Base-by-base conservation (phyloP, 2,888 invertebrate species). In the Sturmia bella region DNA sequence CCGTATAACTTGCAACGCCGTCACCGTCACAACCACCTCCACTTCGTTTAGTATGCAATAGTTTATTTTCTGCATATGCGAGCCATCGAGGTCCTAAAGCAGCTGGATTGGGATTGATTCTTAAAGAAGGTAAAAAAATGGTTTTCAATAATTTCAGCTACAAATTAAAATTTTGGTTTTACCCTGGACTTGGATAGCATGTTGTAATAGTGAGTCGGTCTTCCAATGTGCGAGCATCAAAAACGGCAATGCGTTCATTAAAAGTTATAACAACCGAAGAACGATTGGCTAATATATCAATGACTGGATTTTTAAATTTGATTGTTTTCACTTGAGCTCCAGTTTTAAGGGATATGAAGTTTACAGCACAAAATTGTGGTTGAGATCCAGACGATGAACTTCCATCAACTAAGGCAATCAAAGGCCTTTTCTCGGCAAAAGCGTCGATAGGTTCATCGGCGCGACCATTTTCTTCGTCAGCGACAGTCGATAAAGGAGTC, bases 351-450 rank as follows among this genome's bases (percentile, higher is more conserved):
- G 98, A 98, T 77, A 97, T 93, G 89, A 97, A 97, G 87, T 95
- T 96, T 76, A 97, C 93, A 59, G 95, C 94, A 91, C 95, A 95
- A 88, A 95, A 96, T 77, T 94, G 94, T 11, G 95, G 94, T 66
- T 95, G 94, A 27, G 84, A 79, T n/a, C 86, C 86, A 15, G 88
- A 86, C 6, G 96, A 94, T 69, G 95, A 94, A 72, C 95, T 94
- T 50, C 95, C 95, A 91, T 98, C 98, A 90, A 97, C 98, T 87
- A 98, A 92, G 12, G 97, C 98, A 86, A 97, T 95, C 86, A 99
- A 92, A 70, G 98, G 98, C 87, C 98, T 93, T 90, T 96, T 96
- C 84, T 94, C 92, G 63, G 93, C 93, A 89, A 94, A 98, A 77
- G 93, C 92, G 92, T 98, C 98, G 86, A 90, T 89, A 2, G 90